Evolutionary conservation across 1,140 invertebrate species (phyloP).

Genomic region (Episyrphus balteatus): DNA sequence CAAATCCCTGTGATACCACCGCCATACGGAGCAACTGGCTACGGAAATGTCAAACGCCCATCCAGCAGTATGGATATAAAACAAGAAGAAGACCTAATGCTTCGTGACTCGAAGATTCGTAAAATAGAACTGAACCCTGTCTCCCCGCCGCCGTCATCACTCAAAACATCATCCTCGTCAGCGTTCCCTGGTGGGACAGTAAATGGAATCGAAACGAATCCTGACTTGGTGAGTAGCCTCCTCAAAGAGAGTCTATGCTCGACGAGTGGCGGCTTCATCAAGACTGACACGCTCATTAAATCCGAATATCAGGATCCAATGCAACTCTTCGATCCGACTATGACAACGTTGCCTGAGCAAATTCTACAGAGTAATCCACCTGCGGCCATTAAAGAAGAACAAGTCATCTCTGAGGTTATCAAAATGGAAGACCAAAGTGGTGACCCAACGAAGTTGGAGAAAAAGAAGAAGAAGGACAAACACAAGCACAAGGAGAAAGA

Average conservation of each 20-base stretch:
- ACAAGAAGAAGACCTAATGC: constrained; percentile 14
- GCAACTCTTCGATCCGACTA: constrained; percentile 22
- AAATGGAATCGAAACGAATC: constrained; percentile 34
- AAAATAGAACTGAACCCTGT: constrained; percentile 15
- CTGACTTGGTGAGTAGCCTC: constrained; percentile 31
- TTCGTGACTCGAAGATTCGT: constrained; percentile 23
- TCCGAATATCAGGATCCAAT: constrained; percentile 26
- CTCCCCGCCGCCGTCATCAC: constrained; percentile 12
- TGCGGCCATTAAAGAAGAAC: neutral
- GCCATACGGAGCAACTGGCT: constrained; percentile 18
- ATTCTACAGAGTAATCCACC: neutral
- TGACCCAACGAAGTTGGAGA: constrained; percentile 40
- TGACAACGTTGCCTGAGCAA: constrained; percentile 7
- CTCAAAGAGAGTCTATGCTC: constrained; percentile 32
- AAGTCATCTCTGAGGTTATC: neutral
- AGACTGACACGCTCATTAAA: constrained; percentile 23
- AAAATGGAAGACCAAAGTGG: neutral
- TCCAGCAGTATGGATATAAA: constrained; percentile 10
- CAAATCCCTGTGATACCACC: constrained; percentile 2
- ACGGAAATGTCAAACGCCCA: neutral
- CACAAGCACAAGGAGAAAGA: constrained; percentile 55
- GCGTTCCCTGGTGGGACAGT: neutral
- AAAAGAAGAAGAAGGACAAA: constrained; percentile 55
- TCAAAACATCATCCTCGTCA: neutral
- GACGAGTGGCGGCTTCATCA: constrained; percentile 20